phyloP scores from a whole-genome alignment of 2,888 invertebrate genomes.

The Troides helena region DNA sequence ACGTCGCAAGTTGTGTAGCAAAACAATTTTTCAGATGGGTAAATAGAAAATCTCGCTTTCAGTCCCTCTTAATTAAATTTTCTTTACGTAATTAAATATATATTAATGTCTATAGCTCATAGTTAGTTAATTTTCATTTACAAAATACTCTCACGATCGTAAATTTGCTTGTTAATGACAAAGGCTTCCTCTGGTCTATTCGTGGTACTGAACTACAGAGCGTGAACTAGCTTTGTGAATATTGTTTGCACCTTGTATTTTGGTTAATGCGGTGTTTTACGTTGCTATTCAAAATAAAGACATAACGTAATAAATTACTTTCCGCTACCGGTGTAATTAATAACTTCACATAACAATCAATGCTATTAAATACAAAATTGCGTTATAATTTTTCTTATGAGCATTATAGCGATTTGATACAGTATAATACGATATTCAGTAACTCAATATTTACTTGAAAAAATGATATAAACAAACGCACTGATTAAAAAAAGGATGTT shows the following conservation, averaged over 20 bases:
- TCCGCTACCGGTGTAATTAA: not conserved
- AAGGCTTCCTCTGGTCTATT: conserved; percentile 28
- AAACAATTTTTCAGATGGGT: not conserved
- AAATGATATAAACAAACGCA: no score
- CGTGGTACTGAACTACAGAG: conserved; percentile 23
- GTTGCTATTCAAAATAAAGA: not conserved
- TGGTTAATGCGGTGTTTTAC: conserved; percentile 21
- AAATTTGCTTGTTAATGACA: conserved; percentile 27
- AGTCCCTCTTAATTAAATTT: not conserved
- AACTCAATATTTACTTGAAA: no score
- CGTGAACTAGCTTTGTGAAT: conserved; percentile 29
- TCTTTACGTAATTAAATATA: not conserved
- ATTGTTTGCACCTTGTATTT: conserved; percentile 23
- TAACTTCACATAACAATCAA: not conserved
- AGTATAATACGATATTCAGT: no score
- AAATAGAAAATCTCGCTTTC: not conserved
- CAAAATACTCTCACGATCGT: conserved; percentile 18
- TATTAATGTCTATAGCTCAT: not conserved
- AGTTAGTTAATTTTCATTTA: conserved; percentile 15
- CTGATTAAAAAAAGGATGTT: not conserved
- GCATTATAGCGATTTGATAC: no score
- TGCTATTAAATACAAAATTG: no score
- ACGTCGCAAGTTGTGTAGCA: not conserved
- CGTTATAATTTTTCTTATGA: no score
- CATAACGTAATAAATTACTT: not conserved